Base-by-base conservation (phyloP, 1,140 invertebrate genomes). In the Proctacanthus coquilletti region DNA sequence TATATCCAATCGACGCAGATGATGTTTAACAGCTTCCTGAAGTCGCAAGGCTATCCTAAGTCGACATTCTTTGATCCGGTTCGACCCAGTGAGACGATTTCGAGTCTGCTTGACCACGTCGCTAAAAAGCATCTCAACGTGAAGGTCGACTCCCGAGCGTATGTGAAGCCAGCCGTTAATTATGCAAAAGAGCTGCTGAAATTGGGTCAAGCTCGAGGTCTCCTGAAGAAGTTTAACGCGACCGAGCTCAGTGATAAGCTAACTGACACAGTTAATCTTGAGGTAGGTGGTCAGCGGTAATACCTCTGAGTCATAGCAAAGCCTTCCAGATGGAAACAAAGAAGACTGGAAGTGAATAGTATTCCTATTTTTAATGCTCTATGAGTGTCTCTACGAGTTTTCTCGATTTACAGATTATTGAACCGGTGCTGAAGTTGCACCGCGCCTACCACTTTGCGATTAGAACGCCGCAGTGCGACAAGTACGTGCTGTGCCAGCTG, bases 231-330 rank as follows among this genome's bases (percentile, higher is more conserved):
- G 21, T 58, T 60, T 38, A 60, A 68, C 72, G 50, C 71, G 21
- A 68, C 71, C 50, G 74, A 77, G 43, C 60, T 85, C 1, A 79
- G 78, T n/a, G 72, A 77, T 49, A 74, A 74, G 52, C 49, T 85
- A 17, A 79, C 78, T 14, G 77, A 85, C 42, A 76, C 76, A 1
- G 68, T 86, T 14, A 84, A 84, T 59, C 62, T 81, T 46, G 80
- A 84, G 56, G 57, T 60, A 46, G 46, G 44, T 36, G 27, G 18
- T n/a, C n/a, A n/a, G n/a, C n/a, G n/a, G n/a, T 33, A 11, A 21
- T 30, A 33, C 31, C 35, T 21, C 9, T 36, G 21, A 35, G 34
- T 27, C 21, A 18, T 36, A 34, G 25, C 21, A 38, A 36, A 19
- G n/a, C 23, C 36, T 38, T 36, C 33, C 23, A 38, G 25, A 40